phyloP scores from a whole-genome alignment of 2,888 invertebrate species.

The Mesopsocus fuscifrons region DNA sequence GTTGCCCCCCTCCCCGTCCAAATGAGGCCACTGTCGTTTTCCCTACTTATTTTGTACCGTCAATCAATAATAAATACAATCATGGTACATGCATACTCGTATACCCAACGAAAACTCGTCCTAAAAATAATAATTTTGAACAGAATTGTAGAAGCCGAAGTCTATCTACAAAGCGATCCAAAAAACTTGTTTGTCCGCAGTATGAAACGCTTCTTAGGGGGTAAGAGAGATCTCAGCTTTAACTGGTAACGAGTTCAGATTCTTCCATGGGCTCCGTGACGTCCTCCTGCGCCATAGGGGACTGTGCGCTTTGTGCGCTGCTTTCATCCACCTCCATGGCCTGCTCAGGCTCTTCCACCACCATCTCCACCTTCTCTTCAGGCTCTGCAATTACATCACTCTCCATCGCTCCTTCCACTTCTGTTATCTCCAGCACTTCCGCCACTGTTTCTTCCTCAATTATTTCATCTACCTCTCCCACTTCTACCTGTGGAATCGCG shows the following conservation, averaged over 20 bases:
- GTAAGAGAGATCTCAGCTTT: too few relatives aligned
- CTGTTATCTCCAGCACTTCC: conserved; percentile 16
- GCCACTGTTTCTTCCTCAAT: conserved; percentile 16
- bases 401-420: conserved; percentile 21
- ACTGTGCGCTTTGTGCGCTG: conserved; percentile 10
- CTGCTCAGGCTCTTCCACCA: conserved; percentile 11
- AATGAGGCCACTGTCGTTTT: too few relatives aligned
- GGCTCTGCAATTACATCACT: conserved; percentile 5
- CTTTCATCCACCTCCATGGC: conserved; percentile 17
- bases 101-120: too few relatives aligned
- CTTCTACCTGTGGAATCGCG: conserved; percentile 17
- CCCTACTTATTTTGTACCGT: too few relatives aligned
- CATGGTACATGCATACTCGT: too few relatives aligned
- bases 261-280: conserved; percentile 16
- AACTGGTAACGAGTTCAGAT: conserved; percentile 12
- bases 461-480: conserved; percentile 15
- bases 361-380: conserved; percentile 2
- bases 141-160: too few relatives aligned
- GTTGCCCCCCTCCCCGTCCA: too few relatives aligned
- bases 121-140: too few relatives aligned
- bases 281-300: conserved; percentile 12
- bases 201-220: too few relatives aligned
- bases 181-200: too few relatives aligned
- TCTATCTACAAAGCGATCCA: too few relatives aligned
- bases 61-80: too few relatives aligned